A percentile compares a stretch with the other conserved stretches of the same genome.
Evolutionary conservation across 2,888 invertebrate species (phyloP).

Genomic region (Lamellibrachia columna): DNA sequence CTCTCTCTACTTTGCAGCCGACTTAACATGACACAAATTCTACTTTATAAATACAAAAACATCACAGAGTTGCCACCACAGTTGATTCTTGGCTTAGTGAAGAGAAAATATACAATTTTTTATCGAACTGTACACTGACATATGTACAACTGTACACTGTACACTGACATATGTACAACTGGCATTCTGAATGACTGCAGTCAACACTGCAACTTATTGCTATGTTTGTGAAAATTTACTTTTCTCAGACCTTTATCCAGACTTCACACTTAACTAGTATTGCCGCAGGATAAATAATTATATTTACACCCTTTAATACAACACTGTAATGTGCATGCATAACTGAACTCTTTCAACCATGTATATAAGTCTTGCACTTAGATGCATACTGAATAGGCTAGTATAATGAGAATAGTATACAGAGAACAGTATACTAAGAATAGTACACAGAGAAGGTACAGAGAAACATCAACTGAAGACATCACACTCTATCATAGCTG

Average conservation of each 20-base stretch:
- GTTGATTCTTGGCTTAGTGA: not conserved
- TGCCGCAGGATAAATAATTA: not conserved
- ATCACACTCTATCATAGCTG: slow-evolving; percentile 6
- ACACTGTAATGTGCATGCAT: not conserved
- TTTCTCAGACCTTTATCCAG: not conserved
- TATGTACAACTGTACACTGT: not conserved
- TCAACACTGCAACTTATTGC: not conserved
- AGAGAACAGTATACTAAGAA: not conserved
- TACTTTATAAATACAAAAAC: not conserved
- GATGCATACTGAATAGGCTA: too few species aligned
- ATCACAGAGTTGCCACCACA: slow-evolving; percentile 6
- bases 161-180: not conserved
- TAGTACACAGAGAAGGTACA: not conserved
- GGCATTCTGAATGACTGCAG: not conserved
- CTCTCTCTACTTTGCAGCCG: not conserved
- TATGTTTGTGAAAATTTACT: not conserved
- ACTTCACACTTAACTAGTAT: not conserved
- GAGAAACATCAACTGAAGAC: not conserved
- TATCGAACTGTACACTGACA: not conserved
- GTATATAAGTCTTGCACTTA: too few species aligned
- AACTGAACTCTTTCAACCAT: not conserved
- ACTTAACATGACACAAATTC: not conserved
- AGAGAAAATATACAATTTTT: not conserved
- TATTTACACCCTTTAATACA: not conserved
- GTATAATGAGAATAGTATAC: too few species aligned